A percentile compares a stretch with the other conserved stretches of the same genome.
phyloP scores from a whole-genome alignment of 2,888 invertebrate genomes.

The Rotaria socialis region DNA sequence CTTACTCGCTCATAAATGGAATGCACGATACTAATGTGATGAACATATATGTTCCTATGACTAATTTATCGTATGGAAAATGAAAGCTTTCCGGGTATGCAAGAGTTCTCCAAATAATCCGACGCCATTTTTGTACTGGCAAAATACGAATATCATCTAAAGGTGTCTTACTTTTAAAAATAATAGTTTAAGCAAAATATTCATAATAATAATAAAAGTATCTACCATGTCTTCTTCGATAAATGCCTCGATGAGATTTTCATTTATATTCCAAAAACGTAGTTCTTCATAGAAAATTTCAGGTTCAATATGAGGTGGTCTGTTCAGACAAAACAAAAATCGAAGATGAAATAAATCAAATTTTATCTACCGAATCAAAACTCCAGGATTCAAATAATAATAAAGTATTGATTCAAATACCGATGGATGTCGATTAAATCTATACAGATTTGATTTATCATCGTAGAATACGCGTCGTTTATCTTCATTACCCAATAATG shows the following conservation, averaged over 20 bases:
- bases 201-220: not conserved
- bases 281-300: slow-evolving; percentile 29
- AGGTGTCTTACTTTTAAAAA: not conserved
- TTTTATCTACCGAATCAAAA: not conserved
- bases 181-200: not conserved
- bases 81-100: not conserved
- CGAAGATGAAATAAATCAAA: too few species aligned
- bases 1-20: not conserved
- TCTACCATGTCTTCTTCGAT: slow-evolving; percentile 2
- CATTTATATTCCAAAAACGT: not conserved
- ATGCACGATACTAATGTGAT: not conserved
- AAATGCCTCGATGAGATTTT: not conserved
- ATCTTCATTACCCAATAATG: slow-evolving; percentile 8
- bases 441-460: not conserved
- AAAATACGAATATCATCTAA: slow-evolving; percentile 8
- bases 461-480: not conserved
- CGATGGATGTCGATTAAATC: slow-evolving; percentile 12
- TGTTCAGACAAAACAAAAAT: not conserved
- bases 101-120: not conserved
- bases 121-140: not conserved
- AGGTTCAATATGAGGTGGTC: slow-evolving; percentile 6
- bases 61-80: not conserved
- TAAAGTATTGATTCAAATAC: slow-evolving; percentile 18
- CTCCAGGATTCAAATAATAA: not conserved
- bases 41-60: not conserved